Conservation (phyloP, 2,797 vertebrate genomes). For the Danio tinwini region DNA sequence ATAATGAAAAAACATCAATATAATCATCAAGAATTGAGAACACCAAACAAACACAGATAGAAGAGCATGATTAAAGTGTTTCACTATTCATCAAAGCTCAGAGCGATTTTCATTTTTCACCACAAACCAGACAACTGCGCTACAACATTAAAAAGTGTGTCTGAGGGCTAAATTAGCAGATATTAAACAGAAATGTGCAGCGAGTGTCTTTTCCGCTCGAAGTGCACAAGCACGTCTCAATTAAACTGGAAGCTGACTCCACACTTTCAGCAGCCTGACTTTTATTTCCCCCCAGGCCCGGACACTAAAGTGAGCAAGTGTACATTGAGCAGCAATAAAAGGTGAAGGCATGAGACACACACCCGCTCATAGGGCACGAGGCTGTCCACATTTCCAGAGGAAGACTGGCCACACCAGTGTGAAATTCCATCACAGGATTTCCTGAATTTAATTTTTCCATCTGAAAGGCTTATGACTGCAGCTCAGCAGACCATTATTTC, state of each 20-base stretch:
- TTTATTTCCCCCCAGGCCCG: constrained; percentile 44
- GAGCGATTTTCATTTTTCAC: not conserved
- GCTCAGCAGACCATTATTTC: constrained; percentile 49
- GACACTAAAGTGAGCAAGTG: constrained; percentile 17
- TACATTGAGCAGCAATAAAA: constrained; percentile 15
- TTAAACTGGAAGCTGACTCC: constrained; percentile 40
- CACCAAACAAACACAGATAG: not conserved
- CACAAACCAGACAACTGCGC: constrained; percentile 29
- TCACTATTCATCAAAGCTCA: not conserved
- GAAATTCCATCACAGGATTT: constrained; percentile 67
- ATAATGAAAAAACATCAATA: not conserved
- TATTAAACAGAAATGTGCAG: constrained; percentile 29
- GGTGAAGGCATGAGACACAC: constrained; percentile 2
- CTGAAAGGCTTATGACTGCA: constrained; percentile 71
- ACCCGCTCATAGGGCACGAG: not conserved
- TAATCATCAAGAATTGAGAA: not conserved
- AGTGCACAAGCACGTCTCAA: constrained; percentile 27
- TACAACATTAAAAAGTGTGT: constrained; percentile 24
- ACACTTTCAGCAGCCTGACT: constrained; percentile 18
- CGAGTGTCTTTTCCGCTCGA: not conserved
- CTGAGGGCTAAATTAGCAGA: constrained; percentile 33
- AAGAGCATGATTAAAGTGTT: not conserved
- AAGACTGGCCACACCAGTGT: constrained; percentile 53
- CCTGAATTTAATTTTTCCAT: constrained; percentile 72
- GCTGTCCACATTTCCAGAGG: not conserved